Evolutionary conservation across 2,797 vertebrate species (phyloP).

Genomic region (Chaunax sp.): DNA sequence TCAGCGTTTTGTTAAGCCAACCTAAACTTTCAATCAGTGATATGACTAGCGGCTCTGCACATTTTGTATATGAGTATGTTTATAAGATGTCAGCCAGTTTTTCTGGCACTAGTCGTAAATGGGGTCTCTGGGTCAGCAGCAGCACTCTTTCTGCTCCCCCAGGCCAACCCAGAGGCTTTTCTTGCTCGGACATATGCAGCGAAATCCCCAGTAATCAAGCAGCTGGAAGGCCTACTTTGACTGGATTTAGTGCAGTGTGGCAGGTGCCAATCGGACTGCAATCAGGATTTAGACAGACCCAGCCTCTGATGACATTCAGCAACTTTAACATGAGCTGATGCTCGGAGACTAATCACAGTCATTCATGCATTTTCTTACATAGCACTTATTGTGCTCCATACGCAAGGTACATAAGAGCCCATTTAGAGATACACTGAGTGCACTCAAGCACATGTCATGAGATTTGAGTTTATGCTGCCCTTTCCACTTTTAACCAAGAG

Average conservation of each 20-base stretch:
- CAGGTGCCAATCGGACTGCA: constrained; percentile 70
- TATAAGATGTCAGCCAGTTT: constrained; percentile 33
- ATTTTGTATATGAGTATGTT: constrained; percentile 6
- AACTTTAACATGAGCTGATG: constrained; percentile 38
- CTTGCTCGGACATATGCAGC: constrained; percentile 52
- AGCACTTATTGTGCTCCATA: neutral
- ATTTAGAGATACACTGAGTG: constrained; percentile 5
- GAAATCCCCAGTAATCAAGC: constrained; percentile 76
- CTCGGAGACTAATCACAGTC: constrained; percentile 28
- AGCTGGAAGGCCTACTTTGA: constrained; percentile 68
- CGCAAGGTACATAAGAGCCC: neutral
- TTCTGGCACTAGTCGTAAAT: constrained; percentile 35
- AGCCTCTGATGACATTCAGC: constrained; percentile 27
- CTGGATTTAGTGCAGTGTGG: constrained; percentile 72
- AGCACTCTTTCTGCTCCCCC: constrained; percentile 35
- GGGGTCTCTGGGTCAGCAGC: constrained; percentile 62
- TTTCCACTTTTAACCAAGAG: neutral
- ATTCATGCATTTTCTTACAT: constrained; percentile 33
- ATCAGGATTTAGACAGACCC: constrained; percentile 64
- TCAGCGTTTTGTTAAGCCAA: constrained; percentile 23
- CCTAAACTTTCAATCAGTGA: constrained; percentile 17
- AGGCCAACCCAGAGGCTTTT: constrained; percentile 48
- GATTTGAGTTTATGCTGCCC: neutral
- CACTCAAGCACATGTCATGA: neutral
- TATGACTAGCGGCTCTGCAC: constrained; percentile 12